Evolutionary conservation across 1,140 invertebrate species (phyloP), one percentile per base, ranked within the genome.

Genomic region (Tetranychus urticae): DNA sequence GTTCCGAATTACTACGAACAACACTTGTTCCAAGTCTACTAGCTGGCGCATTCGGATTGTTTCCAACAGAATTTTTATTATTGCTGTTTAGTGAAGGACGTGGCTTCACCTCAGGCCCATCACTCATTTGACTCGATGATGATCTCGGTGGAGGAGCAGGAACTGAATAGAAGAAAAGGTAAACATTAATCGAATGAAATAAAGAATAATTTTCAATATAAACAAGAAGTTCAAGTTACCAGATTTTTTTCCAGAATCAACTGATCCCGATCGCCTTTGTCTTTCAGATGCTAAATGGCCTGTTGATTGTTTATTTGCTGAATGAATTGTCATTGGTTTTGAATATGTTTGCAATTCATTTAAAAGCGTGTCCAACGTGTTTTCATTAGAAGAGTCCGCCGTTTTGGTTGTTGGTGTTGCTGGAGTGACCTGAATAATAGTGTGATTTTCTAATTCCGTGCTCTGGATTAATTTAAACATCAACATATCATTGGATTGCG

Each of bases 341-440:
- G 70, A 65, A 61, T 87, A 87, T 10, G 85, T 88, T 71, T 88
- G 84, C 56, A 89, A 76, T 73, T 91, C 87, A 70, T 89, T 86
- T 85, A 91, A 72, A 82, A 91, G 73, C 81, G 85, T 84, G 82
- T 91, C 86, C 82, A 90, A 84, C 80, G 86, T 84, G 81, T 88
- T 89, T 81, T 88, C 85, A 78, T 82, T 75, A 78, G 73, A 78
- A 8, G 52, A 31, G 10, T 52, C 45, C n/a, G 12, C 23, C 13
- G 52, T 64, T 39, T 56, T 56, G 72, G 58, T 55, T 65, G 72
- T 74, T 35, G 63, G 63, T 37, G 63, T 64, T n/a, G 63, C 60
- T 13, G 67, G 67, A 12, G 65, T 65, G 33, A 68, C 67, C 34
- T 68, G 67, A 54, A 68, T 68, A 35, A 67, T 62, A 35, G 65